A percentile compares a stretch with the other conserved stretches of the same genome.
phyloP scores from a whole-genome alignment of 2,113 vertebrate genomes.

The Aegotheles bennettii region DNA sequence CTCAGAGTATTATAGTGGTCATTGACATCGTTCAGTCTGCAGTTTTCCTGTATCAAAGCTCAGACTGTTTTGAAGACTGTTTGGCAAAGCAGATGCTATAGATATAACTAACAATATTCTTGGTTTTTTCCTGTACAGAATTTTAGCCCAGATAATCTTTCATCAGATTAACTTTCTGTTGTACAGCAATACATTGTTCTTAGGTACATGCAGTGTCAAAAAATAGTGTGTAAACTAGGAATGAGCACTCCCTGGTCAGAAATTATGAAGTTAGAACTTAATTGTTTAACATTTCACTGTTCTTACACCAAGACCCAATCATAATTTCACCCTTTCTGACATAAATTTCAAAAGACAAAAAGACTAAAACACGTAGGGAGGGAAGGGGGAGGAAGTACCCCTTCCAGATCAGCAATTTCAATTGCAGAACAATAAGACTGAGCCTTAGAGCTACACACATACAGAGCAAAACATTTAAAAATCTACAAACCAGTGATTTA shows the following conservation, averaged over 20 bases:
- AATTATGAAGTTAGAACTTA: background rate
- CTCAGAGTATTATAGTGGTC: background rate
- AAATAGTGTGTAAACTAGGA: background rate
- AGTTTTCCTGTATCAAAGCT: background rate
- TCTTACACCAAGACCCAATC: background rate
- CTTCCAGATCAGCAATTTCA: background rate
- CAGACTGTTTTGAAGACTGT: background rate
- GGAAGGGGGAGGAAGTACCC: background rate
- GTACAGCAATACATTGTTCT: background rate
- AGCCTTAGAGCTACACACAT: background rate
- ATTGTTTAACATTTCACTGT: background rate
- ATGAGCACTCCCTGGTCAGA: background rate
- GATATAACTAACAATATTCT: background rate
- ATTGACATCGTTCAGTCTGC: background rate
- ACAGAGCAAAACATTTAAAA: constrained; percentile 17
- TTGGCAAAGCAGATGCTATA: background rate
- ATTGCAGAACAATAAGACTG: background rate
- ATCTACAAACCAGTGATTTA: constrained; percentile 49
- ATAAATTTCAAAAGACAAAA: background rate
- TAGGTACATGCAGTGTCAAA: background rate
- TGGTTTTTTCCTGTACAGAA: background rate
- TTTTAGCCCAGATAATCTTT: background rate
- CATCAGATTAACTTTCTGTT: background rate
- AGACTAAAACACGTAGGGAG: background rate
- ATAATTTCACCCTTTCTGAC: background rate